phyloP scores from a whole-genome alignment of 2,888 invertebrate species.

The Neoscelio sp. region DNA sequence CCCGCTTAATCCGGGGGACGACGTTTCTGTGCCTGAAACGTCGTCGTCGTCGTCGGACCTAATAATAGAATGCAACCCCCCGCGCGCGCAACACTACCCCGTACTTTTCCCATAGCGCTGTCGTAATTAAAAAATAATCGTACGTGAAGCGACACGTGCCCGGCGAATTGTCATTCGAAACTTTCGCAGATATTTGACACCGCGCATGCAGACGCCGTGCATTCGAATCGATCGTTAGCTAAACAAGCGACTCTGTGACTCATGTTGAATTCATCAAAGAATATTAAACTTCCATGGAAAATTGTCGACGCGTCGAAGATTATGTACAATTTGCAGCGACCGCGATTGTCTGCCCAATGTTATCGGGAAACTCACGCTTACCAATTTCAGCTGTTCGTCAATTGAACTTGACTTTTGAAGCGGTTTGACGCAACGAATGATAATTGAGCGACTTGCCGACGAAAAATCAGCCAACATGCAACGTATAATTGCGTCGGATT shows the following conservation, averaged over 20 bases:
- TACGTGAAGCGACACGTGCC: slow-evolving; percentile 32
- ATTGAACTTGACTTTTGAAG: slow-evolving; percentile 12
- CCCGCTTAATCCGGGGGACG: slow-evolving; percentile 42
- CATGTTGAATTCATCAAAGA: not conserved
- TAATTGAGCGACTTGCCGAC: slow-evolving; percentile 26
- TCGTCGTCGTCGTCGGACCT: slow-evolving; percentile 47
- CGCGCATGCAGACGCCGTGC: not conserved
- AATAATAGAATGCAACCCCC: slow-evolving; percentile 58
- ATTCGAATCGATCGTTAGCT: slow-evolving; percentile 4
- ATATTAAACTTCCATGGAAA: slow-evolving; percentile 9
- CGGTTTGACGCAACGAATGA: slow-evolving; percentile 25
- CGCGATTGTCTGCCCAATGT: slow-evolving; percentile 13
- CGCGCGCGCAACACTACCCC: slow-evolving; percentile 62
- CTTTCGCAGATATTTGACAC: slow-evolving; percentile 39
- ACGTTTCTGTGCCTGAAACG: slow-evolving; percentile 19
- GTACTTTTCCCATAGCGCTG: slow-evolving; percentile 60
- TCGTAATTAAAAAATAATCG: slow-evolving; percentile 58
- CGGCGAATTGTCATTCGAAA: slow-evolving; percentile 46
- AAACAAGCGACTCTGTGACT: slow-evolving; percentile 11
- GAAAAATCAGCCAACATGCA: no score
- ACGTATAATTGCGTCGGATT: slow-evolving; percentile 1
- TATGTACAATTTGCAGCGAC: slow-evolving; percentile 30
- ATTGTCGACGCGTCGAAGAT: slow-evolving; percentile 48
- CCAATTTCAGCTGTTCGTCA: slow-evolving; percentile 36
- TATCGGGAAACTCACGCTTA: no score